Evolutionary conservation across 2,113 vertebrate species (phyloP).

Genomic region (Cinclus mexicanus): DNA sequence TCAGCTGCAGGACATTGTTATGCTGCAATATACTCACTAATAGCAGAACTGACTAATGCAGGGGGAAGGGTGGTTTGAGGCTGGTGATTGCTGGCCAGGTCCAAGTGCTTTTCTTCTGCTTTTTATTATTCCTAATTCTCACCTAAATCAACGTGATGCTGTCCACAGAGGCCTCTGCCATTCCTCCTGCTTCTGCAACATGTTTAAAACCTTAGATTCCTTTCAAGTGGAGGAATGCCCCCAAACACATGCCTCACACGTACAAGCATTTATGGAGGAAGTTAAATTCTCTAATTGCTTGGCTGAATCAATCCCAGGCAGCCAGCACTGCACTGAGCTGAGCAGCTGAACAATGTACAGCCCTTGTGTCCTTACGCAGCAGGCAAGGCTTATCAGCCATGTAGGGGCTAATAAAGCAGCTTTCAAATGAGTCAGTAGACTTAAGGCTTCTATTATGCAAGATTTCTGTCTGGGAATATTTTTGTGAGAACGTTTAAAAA

Average conservation of each 20-base stretch:
- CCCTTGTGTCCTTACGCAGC: neutral
- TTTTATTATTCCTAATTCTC: neutral
- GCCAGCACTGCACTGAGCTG: neutral
- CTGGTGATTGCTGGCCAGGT: neutral
- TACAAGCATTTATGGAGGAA: slow-evolving; percentile 15
- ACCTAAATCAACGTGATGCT: neutral
- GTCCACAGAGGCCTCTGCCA: neutral
- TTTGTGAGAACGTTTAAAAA: neutral
- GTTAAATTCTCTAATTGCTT: slow-evolving; percentile 27
- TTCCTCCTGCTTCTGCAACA: neutral
- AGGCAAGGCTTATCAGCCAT: slow-evolving; percentile 11
- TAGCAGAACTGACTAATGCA: neutral
- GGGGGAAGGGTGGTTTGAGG: neutral
- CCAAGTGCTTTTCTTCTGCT: neutral
- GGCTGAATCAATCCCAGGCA: slow-evolving; percentile 9
- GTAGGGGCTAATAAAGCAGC: slow-evolving; percentile 10
- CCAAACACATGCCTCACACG: neutral
- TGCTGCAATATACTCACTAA: neutral
- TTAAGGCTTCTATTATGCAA: slow-evolving; percentile 12
- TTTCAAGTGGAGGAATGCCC: neutral
- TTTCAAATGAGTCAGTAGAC: slow-evolving; percentile 23
- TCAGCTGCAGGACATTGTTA: neutral
- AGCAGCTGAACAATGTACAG: neutral
- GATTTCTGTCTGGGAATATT: slow-evolving; percentile 9
- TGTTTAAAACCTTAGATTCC: neutral